Conservation (phyloP, 2,797 vertebrate genomes). For the Sebastes itinus region DNA sequence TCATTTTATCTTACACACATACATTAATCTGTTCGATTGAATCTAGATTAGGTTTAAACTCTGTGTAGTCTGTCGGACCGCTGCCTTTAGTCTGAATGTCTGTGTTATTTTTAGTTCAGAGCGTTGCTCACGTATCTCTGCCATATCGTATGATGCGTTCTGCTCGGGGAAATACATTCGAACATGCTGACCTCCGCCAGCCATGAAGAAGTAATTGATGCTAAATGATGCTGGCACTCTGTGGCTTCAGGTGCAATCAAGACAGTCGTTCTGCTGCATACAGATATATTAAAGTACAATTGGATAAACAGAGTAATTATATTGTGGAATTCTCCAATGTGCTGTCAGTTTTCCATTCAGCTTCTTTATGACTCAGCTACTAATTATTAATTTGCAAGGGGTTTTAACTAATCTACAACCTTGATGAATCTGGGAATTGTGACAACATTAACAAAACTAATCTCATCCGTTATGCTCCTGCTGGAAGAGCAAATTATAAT, state of each 20-base stretch:
- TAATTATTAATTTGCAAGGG: slow-evolving; percentile 17
- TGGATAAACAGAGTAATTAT: slow-evolving; percentile 30
- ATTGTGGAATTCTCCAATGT: background rate
- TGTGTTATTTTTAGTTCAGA: slow-evolving; percentile 74
- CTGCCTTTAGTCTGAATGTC: slow-evolving; percentile 40
- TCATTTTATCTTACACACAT: slow-evolving; percentile 11
- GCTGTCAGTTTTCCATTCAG: background rate
- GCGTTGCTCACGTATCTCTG: slow-evolving; percentile 55
- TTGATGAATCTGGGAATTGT: background rate
- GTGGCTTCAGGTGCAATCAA: slow-evolving; percentile 21
- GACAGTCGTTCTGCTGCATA: slow-evolving; percentile 14
- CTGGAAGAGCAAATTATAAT: background rate
- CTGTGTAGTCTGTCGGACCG: background rate
- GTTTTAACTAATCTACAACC: slow-evolving; percentile 1
- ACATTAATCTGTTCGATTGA: slow-evolving; percentile 22
- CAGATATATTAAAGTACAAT: slow-evolving; percentile 14
- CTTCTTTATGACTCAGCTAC: background rate
- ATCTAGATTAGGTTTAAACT: slow-evolving; percentile 38
- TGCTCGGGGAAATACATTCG: slow-evolving; percentile 49
- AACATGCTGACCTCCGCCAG: slow-evolving; percentile 68
- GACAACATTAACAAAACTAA: slow-evolving; percentile 1
- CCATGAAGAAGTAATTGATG: slow-evolving; percentile 70
- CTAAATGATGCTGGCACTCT: slow-evolving; percentile 61
- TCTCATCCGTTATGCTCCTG: background rate
- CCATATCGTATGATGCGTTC: slow-evolving; percentile 51